Base-by-base conservation (phyloP, 1,140 invertebrate species). In the Bombus affinis region DNA sequence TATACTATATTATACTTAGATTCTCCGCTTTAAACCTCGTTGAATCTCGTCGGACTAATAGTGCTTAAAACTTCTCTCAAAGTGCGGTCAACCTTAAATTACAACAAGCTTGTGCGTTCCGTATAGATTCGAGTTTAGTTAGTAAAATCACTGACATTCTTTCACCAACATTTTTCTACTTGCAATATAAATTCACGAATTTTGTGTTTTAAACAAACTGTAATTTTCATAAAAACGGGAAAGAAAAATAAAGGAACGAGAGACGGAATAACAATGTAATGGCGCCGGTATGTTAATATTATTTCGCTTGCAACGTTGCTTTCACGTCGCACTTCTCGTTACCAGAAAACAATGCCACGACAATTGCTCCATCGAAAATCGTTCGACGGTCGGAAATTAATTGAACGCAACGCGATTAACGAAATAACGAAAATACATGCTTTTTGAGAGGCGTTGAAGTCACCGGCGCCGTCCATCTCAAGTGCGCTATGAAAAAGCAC, bases 391-490 rank as follows among this genome's bases (percentile, higher is more conserved):
- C 47, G 32, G 22, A 39, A 47, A 80, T 79, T 53, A 85, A 85
- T 85, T 62, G 78, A 80, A 80, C 83, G 53, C 28, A 44, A 59
- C 39, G 35, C 65, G 65, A 83, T 83, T 83, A 78, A 78, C 75
- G 75, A 83, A 53, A 78, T n/a, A 62, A 18, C 62, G 82, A 39
- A 47, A 37, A 80, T 39, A 22, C 68, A 15, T 4, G 66, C 28
- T 72, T 78, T 80, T 83, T 70, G 74, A 65, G 62, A 15, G 32
- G 66, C 47, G 35, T 72, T 65, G 53, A 79, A 84, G 72, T 84
- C 83, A 79, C 76, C 75, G 22, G 35, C 42, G 37, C 25, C 35
- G 37, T 9, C 53, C 68, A 39, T 80, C 47, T 85, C 53, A 85
- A 85, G 83, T 65, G 77, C 53, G n/a, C 39, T 12, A 42, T 3